Evolutionary conservation across 2,888 invertebrate genomes (phyloP).

Genomic region (Patella depressa): DNA sequence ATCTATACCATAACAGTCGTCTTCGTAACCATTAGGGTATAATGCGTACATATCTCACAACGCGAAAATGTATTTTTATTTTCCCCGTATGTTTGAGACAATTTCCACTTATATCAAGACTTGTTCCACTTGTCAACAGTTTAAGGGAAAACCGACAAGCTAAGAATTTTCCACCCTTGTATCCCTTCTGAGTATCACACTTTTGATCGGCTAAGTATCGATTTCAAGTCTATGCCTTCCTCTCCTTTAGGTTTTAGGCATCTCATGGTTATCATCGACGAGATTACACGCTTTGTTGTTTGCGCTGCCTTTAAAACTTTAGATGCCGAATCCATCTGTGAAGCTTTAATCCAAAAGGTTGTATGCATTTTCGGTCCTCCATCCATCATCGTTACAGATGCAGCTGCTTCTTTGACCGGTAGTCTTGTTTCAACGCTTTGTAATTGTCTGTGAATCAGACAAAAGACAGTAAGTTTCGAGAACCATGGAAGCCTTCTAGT

Average conservation of each 20-base stretch:
- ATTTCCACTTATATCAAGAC: background rate
- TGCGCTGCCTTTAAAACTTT: background rate
- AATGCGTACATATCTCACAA: background rate
- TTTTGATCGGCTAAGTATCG: slow-evolving; percentile 3
- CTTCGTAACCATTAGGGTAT: background rate
- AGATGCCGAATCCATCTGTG: background rate
- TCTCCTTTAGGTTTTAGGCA: background rate
- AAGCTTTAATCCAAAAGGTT: background rate
- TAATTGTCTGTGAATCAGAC: background rate
- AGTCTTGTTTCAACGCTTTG: background rate
- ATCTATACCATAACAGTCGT: too few species aligned
- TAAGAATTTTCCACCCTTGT: background rate
- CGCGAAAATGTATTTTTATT: slow-evolving; percentile 1
- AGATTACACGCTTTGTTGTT: background rate
- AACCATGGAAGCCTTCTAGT: background rate
- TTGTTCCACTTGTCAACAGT: background rate
- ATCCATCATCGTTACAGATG: background rate
- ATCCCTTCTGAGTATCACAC: background rate
- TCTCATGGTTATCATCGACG: background rate
- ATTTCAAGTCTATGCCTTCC: background rate
- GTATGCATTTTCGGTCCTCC: background rate
- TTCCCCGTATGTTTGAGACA: background rate
- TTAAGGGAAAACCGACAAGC: background rate
- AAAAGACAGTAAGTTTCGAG: background rate
- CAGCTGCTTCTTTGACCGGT: background rate